Evolutionary conservation across 2,888 invertebrate genomes (phyloP), one percentile per base, ranked within the genome.

Genomic region (Eupithecia pulchellata): DNA sequence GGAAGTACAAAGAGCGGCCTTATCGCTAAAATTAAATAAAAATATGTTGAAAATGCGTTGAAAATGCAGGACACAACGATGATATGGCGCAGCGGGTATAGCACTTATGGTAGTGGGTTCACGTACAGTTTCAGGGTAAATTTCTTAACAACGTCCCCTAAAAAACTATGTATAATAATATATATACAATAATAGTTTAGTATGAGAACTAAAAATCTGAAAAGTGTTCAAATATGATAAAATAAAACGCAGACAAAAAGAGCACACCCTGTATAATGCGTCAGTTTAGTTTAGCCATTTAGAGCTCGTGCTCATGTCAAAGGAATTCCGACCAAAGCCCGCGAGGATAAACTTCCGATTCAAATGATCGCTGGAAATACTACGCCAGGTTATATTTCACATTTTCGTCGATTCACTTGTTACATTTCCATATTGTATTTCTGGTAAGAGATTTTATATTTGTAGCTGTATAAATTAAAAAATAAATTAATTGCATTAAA

Each of bases 261-360:
- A n/a, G 52, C 20, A 52, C 52, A 52, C 4, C 52, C 52, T 52
- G 52, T 52, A 52, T 25, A 13, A 20, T 47, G 25, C 52, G 52
- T 52, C 52, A 52, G 52, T 25, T 25, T 52, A 52, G 65, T 58
- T 58, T 57, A 52, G 25, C 58, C 65, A 55, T 57, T 57, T 66
- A 58, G 25, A 57, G 30, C 36, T 57, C 17, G 34, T 29, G 57
- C 65, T 20, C 65, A 36, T 34, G 65, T 65, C 65, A 66, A 64
- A 64, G 64, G 66, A 58, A 39, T 58, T 66, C 66, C 27, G 20
- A 3, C 34, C 36, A 27, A 58, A 58, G 13, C 27, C 29, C 5
- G 1, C 17, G 55, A 36, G 58, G 25, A 64, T 64, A 30, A 52
- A n/a, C 39, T 20, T 52, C 30, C 4, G 13, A 61, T 61, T 34